Conservation (phyloP, 64 coral and sea anemone genomes). For the Porites lutea region DNA sequence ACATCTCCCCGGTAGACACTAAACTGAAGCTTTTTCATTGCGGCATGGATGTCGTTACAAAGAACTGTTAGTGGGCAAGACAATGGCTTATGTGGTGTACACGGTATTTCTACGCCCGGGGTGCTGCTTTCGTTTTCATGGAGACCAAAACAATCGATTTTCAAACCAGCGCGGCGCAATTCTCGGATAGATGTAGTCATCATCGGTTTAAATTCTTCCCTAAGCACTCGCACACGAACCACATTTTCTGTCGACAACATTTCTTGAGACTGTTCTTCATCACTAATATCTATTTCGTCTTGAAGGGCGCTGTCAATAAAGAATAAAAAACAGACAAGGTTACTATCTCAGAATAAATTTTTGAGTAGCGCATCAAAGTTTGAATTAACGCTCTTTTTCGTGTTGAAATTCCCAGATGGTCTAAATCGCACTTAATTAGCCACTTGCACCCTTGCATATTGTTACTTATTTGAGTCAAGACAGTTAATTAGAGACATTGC, state of each 20-base stretch:
- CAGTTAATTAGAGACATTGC: no score
- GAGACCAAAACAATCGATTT: conserved; percentile 16
- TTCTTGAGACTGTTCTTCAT: neutral
- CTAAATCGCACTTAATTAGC: no score
- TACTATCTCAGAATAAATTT: no score
- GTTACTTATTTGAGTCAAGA: no score
- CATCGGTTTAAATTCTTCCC: neutral
- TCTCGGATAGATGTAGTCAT: neutral
- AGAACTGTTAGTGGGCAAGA: conserved; percentile 34
- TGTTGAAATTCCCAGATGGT: no score
- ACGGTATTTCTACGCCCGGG: no score
- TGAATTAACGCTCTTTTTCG: no score
- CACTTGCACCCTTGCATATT: no score
- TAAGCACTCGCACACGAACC: neutral
- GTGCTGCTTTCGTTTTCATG: neutral
- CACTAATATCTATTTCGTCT: no score
- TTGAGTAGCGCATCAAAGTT: no score
- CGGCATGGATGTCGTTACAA: neutral
- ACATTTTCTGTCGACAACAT: neutral
- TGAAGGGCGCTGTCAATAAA: no score
- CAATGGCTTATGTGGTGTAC: conserved; percentile 8
- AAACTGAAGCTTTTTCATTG: neutral
- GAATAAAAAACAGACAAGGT: no score
- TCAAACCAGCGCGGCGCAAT: neutral
- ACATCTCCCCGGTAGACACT: neutral